These are phyloP conservation scores for Nomada fabriciana DNA, from an alignment of 2,888 invertebrate species.

Conservation along the genomic window DNA sequence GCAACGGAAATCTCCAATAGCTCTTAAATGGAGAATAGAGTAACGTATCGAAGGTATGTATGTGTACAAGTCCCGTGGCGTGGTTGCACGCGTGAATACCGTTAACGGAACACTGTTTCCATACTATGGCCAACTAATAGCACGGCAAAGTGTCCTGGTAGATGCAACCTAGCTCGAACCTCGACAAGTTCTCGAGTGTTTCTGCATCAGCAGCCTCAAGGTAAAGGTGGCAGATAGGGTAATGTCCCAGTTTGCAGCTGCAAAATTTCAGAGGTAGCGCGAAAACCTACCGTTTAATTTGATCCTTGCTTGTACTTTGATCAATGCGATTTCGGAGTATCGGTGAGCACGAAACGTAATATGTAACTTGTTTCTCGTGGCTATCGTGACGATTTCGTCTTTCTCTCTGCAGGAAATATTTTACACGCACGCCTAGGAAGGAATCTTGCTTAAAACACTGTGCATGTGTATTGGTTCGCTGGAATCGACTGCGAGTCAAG, in stretches of 20 bases:
- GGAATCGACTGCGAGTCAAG: constrained; percentile 21
- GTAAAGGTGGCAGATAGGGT: constrained; percentile 10
- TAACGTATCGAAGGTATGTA: background rate
- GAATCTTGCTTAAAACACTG: constrained; percentile 2
- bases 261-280: constrained; percentile 10
- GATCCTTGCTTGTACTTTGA: no score
- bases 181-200: constrained; percentile 50
- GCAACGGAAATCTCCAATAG: no score
- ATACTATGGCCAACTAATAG: constrained; percentile 23
- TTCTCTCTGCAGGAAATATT: background rate
- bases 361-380: no score
- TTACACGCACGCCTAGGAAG: background rate
- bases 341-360: no score
- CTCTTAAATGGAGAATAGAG: background rate
- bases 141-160: constrained; percentile 1
- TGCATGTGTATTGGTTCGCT: constrained; percentile 11
- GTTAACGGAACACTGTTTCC: constrained; percentile 25
- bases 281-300: background rate
- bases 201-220: constrained; percentile 51
- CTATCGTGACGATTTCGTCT: background rate
- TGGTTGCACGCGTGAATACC: background rate
- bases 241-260: background rate
- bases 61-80: background rate
- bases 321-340: no score
- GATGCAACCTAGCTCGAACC: constrained; percentile 27